A percentile compares a stretch with the other conserved stretches of the same genome.
Conservation (phyloP, 1,140 invertebrate genomes). For the Heterodera schachtii region DNA sequence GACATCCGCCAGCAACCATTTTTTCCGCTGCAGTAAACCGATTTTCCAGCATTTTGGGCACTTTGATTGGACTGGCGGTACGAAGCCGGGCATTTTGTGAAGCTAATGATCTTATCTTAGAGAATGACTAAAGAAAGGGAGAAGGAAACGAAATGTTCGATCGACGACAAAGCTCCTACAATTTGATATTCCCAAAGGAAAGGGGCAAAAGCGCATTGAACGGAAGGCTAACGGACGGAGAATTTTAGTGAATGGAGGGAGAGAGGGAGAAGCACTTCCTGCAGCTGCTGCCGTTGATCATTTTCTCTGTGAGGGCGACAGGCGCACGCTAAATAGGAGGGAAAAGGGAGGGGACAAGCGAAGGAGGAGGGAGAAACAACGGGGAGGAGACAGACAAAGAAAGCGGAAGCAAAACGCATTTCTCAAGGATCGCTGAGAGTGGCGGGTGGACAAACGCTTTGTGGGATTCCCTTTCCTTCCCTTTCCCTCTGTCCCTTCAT, state of each 20-base stretch:
- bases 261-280: not conserved
- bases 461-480: not conserved
- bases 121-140: not conserved
- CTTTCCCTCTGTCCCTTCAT: not conserved
- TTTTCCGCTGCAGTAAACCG: slow-evolving; percentile 98
- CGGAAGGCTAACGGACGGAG: not conserved
- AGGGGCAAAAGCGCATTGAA: not conserved
- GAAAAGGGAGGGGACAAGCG: not conserved
- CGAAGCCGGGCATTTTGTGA: slow-evolving; percentile 76
- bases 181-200: not conserved
- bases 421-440: not conserved
- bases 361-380: not conserved
- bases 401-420: not conserved
- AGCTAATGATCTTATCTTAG: not conserved
- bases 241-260: not conserved
- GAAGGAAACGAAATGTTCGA: not conserved
- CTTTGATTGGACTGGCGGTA: slow-evolving; percentile 89
- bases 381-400: not conserved
- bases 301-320: not conserved
- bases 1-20: slow-evolving; percentile 85
- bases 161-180: not conserved
- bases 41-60: slow-evolving; percentile 97
- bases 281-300: not conserved
- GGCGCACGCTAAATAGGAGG: not conserved
- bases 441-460: too few species aligned